Evolutionary conservation across 2,888 invertebrate genomes (phyloP), one percentile per base, ranked within the genome.

Genomic region (Nematopogon swammerdamellus): DNA sequence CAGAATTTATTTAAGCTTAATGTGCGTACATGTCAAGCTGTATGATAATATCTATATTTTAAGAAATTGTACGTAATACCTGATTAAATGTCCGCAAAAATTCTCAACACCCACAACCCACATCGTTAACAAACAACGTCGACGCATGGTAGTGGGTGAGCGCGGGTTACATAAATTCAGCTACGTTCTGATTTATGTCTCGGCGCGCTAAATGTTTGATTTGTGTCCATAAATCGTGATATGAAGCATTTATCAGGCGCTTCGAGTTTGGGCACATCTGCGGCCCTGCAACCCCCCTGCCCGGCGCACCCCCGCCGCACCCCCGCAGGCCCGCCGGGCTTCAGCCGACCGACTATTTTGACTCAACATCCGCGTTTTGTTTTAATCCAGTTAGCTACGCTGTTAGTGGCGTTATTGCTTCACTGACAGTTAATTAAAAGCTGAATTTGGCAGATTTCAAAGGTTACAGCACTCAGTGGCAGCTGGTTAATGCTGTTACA

Each of bases 181-280:
- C 58, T 59, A 60, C 63, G 73, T 68, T 63, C 75, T 76, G 77
- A 77, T 79, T 79, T 79, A 77, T 75, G 63, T 63, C 68, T 62
- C 54, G 60, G 63, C 60, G 63, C 65, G 62, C 73, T 74, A 74
- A 75, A 74, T 74, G 72, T 74, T 74, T 75, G 74, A 75, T 75
- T 74, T 74, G 72, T 63, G 68, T 71, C 61, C 73, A 70, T 75
- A 75, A 75, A 79, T 79, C 72, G 74, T 74, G 77, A 76, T 77
- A 71, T 36, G 36, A 36, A 79, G 67, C 74, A 63, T 65, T 61
- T 67, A 72, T 70, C 71, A 68, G 60, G 45, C 45, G 36, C 36
- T 25, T 14, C 36, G 36, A 14, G 14, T 8, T 14, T 14, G 36
- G 36, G 36, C 36, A 36, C 36, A 36, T 36, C 36, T 36, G 36